Base-by-base conservation (phyloP, 2,888 invertebrate genomes). In the Oligia latruncula region DNA sequence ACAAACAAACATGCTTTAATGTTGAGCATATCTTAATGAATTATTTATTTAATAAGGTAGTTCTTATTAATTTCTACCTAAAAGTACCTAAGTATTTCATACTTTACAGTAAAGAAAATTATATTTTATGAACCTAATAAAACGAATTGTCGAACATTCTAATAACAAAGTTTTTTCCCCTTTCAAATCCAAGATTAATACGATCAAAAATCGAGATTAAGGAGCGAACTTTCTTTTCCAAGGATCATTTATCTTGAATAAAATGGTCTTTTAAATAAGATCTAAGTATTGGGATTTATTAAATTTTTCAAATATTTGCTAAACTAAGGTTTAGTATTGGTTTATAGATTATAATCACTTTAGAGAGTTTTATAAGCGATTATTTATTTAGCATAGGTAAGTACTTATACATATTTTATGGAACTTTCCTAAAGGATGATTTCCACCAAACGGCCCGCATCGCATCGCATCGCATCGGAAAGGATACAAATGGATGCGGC, bases 141-240 rank as follows among this genome's bases (percentile, higher is more conserved):
- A 81, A 82, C 20, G 40, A 81, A 85, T 74, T 74, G 67, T 82
- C 62, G 60, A 74, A 82, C 64, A 74, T 77, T 75, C 55, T 66
- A 64, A 71, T 83, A 85, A 65, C 35, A 74, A 86, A 77, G 86
- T 72, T 77, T 67, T 82, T 84, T 84, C 85, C 77, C 77, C 71
- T 74, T 86, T 85, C 43, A 62, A 49, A 76, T 76, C 55, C 46
- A 81, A 73, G 72, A 82, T 84, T 72, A 84, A 86, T 82, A 70
- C 49, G 60, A 74, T 86, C 71, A 82, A 72, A 65, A 66, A 77
- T 82, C 62, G 49, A 77, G 77, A 86, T 84, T 86, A 74, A n/a
- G 52, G 13, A 74, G 35, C 58, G 67, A 85, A 82, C 74, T 78
- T 82, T 74, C 40, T 74, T 77, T 71, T 29, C 29, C 9, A 43